Percentiles rank a stretch among this genome's conserved stretches.
phyloP scores from a whole-genome alignment of 2,113 vertebrate species.

The Neotoma lepida region DNA sequence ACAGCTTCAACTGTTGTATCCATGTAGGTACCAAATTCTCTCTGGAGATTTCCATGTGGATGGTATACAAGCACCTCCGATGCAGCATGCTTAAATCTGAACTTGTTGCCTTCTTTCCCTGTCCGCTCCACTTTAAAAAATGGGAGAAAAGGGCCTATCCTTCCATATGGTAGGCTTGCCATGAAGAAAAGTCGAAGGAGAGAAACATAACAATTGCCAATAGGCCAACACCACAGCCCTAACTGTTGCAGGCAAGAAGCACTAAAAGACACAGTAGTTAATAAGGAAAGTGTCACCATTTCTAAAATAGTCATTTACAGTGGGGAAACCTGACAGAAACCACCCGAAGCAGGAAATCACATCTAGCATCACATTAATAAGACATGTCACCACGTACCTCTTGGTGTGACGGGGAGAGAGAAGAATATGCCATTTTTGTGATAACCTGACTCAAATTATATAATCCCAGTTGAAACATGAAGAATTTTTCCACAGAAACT shows the following conservation, averaged over 20 bases:
- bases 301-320: slow-evolving; percentile 11
- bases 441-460: neutral
- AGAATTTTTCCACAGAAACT: neutral
- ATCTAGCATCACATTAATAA: neutral
- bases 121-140: neutral
- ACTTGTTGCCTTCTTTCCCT: neutral
- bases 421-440: neutral
- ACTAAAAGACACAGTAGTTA: neutral
- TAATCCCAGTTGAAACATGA: neutral
- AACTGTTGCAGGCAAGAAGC: neutral
- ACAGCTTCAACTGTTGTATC: neutral
- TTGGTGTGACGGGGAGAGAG: neutral
- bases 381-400: neutral
- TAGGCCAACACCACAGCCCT: neutral
- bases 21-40: neutral
- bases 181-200: neutral
- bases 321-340: neutral
- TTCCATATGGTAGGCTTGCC: neutral
- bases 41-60: neutral
- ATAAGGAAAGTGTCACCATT: neutral
- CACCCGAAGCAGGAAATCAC: neutral
- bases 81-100: neutral
- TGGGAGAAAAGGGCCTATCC: neutral
- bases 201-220: neutral
- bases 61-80: neutral